Conservation (phyloP, 2,113 vertebrate species). For the Sterna hirundo region DNA sequence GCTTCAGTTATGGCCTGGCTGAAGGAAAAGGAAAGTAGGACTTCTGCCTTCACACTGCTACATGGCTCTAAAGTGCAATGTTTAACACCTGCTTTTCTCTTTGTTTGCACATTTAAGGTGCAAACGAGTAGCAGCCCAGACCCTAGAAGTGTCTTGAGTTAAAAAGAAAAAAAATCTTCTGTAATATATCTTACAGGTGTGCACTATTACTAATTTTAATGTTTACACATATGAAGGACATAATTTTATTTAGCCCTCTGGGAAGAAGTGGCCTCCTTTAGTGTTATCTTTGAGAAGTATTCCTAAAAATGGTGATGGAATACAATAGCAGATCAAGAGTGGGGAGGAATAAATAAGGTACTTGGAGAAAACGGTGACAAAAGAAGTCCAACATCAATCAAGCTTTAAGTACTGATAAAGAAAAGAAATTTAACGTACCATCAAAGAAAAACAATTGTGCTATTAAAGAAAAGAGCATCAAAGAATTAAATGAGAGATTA, state of each 20-base stretch:
- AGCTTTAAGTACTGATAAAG: constrained; percentile 36
- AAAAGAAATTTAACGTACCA: not conserved
- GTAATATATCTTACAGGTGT: not conserved
- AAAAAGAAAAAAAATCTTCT: not conserved
- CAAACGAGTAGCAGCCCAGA: not conserved
- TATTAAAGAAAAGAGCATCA: constrained; percentile 29
- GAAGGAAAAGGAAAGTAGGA: not conserved
- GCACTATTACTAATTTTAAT: not conserved
- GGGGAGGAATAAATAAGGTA: not conserved
- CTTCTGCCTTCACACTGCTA: not conserved
- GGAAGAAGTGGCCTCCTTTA: not conserved
- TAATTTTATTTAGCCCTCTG: not conserved
- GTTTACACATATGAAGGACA: not conserved
- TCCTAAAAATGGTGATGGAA: not conserved
- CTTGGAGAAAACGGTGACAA: not conserved
- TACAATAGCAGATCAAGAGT: not conserved
- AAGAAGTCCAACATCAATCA: constrained; percentile 32
- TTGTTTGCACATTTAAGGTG: not conserved
- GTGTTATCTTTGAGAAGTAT: not conserved
- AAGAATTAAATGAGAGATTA: constrained; percentile 41
- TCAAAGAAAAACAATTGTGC: constrained; percentile 43
- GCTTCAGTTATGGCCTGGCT: not conserved
- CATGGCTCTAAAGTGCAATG: not conserved
- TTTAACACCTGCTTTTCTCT: not conserved
- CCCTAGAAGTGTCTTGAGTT: not conserved